Conservation (phyloP, 2,797 vertebrate species). For the Pangasius larnaudii region DNA sequence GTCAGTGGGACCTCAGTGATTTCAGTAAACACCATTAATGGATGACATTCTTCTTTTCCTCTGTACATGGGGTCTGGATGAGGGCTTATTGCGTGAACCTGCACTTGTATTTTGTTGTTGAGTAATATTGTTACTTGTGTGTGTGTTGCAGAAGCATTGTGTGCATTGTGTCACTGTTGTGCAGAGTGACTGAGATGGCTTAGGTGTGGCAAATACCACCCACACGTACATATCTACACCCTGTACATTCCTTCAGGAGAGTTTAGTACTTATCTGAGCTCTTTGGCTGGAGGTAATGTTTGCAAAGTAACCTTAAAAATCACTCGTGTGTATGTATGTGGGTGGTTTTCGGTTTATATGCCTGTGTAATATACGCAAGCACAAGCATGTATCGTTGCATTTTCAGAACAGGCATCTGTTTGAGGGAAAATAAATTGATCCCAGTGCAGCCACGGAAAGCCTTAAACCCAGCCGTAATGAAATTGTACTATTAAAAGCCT, state of each 20-base stretch:
- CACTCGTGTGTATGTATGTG: neutral
- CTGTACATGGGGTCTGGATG: constrained; percentile 8
- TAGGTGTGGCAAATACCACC: constrained; percentile 42
- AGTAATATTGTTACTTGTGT: neutral
- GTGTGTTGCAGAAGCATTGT: constrained; percentile 28
- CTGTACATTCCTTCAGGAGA: constrained; percentile 43
- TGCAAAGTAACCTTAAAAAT: constrained; percentile 34
- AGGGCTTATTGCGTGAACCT: neutral
- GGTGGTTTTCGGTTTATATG: constrained; percentile 34
- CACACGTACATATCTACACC: constrained; percentile 38
- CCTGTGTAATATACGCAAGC: constrained; percentile 28
- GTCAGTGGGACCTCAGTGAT: constrained; percentile 13
- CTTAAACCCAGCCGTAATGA: constrained; percentile 69
- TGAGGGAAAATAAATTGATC: constrained; percentile 55
- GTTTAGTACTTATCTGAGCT: constrained; percentile 45
- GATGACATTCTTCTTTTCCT: constrained; percentile 11
- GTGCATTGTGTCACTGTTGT: neutral
- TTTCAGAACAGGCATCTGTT: constrained; percentile 48
- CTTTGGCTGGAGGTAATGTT: constrained; percentile 30
- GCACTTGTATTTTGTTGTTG: neutral
- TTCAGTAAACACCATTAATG: constrained; percentile 15
- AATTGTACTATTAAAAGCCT: constrained; percentile 74
- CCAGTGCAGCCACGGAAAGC: constrained; percentile 46
- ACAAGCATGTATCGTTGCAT: constrained; percentile 13
- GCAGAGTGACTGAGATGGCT: constrained; percentile 31